Percentiles rank a stretch among this genome's conserved stretches.
phyloP scores from a whole-genome alignment of 2,797 vertebrate genomes.

The Lateolabrax maculatus region DNA sequence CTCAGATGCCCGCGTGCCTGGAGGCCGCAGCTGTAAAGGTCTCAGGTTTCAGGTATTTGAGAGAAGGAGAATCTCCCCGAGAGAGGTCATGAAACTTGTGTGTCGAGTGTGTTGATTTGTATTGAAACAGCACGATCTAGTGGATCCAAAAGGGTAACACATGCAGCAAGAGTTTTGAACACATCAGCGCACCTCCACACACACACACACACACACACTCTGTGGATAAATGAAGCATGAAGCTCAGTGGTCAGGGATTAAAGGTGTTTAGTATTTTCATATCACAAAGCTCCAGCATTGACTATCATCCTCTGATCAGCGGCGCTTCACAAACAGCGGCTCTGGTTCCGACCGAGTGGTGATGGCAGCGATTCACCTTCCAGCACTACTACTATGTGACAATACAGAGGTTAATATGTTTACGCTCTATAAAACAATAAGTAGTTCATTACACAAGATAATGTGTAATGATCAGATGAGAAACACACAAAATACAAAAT shows the following conservation, averaged over 20 bases:
- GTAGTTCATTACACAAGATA: not conserved
- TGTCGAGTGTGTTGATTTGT: not conserved
- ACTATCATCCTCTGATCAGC: constrained; percentile 3
- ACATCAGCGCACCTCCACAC: not conserved
- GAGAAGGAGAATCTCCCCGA: not conserved
- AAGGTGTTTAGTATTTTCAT: constrained; percentile 17
- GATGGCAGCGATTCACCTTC: not conserved
- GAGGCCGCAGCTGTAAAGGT: not conserved
- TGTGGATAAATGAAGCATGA: constrained; percentile 12
- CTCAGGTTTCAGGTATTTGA: no score
- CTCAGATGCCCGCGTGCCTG: no score
- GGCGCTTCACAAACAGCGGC: not conserved
- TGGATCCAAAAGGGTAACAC: constrained; percentile 27
- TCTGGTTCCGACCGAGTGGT: not conserved
- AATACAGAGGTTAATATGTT: not conserved
- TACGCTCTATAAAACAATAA: not conserved
- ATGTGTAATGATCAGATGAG: not conserved
- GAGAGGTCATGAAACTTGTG: not conserved
- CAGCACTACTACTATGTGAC: not conserved
- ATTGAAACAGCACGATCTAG: constrained; percentile 60
- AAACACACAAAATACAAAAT: not conserved
- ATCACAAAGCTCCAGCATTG: constrained; percentile 4
- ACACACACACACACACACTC: not conserved
- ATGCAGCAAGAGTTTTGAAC: not conserved
- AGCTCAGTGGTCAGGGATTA: constrained; percentile 15